These are phyloP conservation scores for Macrosteles quadrilineatus DNA, from an alignment of 1,140 invertebrate species.

Conservation along the genomic window DNA sequence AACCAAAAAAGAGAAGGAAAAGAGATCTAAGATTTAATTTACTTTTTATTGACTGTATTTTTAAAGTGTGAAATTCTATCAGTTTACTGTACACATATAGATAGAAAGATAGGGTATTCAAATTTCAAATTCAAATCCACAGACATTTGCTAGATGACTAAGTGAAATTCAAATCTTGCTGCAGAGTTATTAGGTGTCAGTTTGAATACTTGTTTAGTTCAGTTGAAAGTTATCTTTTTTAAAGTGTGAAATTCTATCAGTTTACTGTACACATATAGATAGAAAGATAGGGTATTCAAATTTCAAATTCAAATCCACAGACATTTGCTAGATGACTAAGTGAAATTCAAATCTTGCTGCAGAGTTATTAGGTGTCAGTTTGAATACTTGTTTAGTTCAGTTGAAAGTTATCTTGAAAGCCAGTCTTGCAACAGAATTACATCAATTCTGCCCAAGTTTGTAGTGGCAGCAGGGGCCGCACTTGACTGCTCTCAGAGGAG, in stretches of 20 bases:
- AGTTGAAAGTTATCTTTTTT: neutral
- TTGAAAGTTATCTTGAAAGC: neutral
- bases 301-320: neutral
- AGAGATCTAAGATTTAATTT: no score
- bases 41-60: neutral
- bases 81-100: neutral
- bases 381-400: slow-evolving; percentile 14
- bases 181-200: slow-evolving; percentile 8
- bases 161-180: slow-evolving; percentile 6
- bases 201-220: slow-evolving; percentile 14
- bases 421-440: slow-evolving; percentile 3
- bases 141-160: slow-evolving; percentile 1
- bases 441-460: no score
- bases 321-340: neutral
- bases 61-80: neutral
- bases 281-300: slow-evolving; percentile 3
- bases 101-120: slow-evolving; percentile 2
- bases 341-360: slow-evolving; percentile 2
- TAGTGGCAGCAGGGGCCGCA: no score
- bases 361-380: slow-evolving; percentile 16
- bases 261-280: neutral
- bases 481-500: no score
- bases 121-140: neutral
- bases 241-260: neutral
- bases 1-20: no score